These are phyloP conservation scores for Megaceryle maxima DNA, from an alignment of 2,113 vertebrate genomes.

Conservation along the genomic window DNA sequence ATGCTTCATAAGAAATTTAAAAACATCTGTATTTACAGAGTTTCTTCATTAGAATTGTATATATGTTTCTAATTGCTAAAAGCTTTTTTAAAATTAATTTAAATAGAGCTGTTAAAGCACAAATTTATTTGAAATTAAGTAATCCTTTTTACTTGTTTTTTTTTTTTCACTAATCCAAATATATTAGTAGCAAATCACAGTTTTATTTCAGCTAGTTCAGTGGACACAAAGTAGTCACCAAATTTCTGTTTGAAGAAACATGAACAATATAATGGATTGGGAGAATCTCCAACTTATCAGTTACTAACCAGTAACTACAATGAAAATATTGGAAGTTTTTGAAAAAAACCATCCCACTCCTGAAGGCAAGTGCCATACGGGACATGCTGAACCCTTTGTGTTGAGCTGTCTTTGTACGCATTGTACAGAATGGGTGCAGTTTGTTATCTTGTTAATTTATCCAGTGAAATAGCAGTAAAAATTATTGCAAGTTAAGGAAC, in stretches of 20 bases:
- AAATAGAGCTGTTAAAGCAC: background rate
- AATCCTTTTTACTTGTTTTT: background rate
- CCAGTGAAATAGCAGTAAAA: background rate
- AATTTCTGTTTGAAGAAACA: background rate
- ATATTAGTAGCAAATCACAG: background rate
- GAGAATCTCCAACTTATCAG: background rate
- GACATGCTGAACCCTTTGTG: background rate
- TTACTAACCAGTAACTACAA: background rate
- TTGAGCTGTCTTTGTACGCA: background rate
- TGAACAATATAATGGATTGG: background rate
- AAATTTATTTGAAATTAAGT: background rate
- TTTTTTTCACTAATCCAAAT: background rate
- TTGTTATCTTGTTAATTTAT: background rate
- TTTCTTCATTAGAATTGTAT: background rate
- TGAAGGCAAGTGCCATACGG: background rate
- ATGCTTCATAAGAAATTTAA: background rate
- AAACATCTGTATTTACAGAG: background rate
- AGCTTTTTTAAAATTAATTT: background rate
- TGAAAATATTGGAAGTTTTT: background rate
- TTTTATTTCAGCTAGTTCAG: background rate
- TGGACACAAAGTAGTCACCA: background rate
- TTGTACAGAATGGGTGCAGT: background rate
- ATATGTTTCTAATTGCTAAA: background rate
- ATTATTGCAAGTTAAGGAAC: background rate
- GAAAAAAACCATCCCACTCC: accelerated